phyloP scores from a whole-genome alignment of 2,797 vertebrate species.

The Urophycis tenuis region DNA sequence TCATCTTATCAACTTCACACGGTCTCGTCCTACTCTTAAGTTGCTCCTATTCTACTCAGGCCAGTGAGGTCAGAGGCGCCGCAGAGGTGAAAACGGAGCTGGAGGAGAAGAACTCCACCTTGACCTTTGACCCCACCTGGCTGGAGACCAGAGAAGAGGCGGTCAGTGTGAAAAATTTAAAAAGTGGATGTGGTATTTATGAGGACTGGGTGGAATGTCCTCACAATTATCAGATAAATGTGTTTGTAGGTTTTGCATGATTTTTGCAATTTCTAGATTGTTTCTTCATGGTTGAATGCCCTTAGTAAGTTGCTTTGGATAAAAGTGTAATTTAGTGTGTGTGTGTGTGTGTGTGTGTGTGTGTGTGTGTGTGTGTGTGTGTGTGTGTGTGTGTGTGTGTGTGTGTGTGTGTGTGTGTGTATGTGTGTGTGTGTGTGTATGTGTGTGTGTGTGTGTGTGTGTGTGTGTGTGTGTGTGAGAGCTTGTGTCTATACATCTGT shows the following conservation, averaged over 20 bases:
- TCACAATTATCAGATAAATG: background rate
- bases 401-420: no score
- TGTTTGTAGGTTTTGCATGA: background rate
- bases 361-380: slow-evolving; percentile 22
- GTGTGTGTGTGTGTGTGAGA: no score
- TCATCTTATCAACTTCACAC: background rate
- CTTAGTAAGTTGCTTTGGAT: slow-evolving; percentile 17
- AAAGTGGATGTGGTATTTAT: background rate
- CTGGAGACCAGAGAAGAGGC: slow-evolving; percentile 63
- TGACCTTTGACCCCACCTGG: slow-evolving; percentile 66
- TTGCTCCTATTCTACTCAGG: slow-evolving; percentile 44
- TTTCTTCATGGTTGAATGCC: slow-evolving; percentile 16
- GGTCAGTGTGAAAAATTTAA: slow-evolving; percentile 46
- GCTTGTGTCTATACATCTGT: no score
- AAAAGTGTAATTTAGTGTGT: no score
- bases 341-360: background rate
- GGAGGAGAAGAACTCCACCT: slow-evolving; percentile 49
- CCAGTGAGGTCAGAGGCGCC: slow-evolving; percentile 7
- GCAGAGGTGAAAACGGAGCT: slow-evolving; percentile 38
- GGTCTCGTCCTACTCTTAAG: background rate
- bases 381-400: background rate
- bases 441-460: no score
- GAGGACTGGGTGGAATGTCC: background rate
- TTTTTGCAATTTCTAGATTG: background rate
- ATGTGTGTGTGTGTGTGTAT: no score